Evolutionary conservation across 2,113 vertebrate species (phyloP).

Genomic region (Macheiramphus alcinus): DNA sequence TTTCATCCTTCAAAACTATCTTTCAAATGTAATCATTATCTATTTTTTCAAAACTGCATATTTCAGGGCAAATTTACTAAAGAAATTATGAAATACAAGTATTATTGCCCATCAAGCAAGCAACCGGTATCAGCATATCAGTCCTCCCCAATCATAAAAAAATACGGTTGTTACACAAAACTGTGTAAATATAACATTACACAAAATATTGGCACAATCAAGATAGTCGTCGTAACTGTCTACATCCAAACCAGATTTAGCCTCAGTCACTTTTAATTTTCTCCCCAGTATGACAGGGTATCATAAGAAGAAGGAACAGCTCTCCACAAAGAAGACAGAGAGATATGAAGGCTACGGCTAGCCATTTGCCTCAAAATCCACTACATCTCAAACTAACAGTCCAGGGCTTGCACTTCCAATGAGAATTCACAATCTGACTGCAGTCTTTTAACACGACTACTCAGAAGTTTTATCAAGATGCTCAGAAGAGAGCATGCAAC

Average conservation of each 20-base stretch:
- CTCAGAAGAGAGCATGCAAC: background rate
- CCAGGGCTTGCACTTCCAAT: background rate
- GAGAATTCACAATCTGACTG: background rate
- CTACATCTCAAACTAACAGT: background rate
- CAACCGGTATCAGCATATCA: background rate
- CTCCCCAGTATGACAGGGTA: background rate
- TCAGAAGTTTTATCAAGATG: background rate
- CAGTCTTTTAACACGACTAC: background rate
- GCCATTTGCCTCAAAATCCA: background rate
- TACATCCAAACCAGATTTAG: background rate
- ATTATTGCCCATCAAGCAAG: background rate
- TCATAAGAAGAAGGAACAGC: background rate
- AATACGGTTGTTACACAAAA: background rate
- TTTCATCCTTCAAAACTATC: background rate
- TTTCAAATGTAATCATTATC: background rate
- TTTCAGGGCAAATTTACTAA: background rate
- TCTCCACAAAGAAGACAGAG: background rate
- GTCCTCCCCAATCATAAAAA: background rate
- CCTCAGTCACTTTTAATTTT: background rate
- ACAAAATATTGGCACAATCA: background rate
- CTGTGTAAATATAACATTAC: background rate
- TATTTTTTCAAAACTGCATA: background rate
- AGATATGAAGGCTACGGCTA: background rate
- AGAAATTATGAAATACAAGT: background rate
- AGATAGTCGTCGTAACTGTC: background rate